Evolutionary conservation across 2,113 vertebrate species (phyloP).

Genomic region (Mesocricetus auratus): DNA sequence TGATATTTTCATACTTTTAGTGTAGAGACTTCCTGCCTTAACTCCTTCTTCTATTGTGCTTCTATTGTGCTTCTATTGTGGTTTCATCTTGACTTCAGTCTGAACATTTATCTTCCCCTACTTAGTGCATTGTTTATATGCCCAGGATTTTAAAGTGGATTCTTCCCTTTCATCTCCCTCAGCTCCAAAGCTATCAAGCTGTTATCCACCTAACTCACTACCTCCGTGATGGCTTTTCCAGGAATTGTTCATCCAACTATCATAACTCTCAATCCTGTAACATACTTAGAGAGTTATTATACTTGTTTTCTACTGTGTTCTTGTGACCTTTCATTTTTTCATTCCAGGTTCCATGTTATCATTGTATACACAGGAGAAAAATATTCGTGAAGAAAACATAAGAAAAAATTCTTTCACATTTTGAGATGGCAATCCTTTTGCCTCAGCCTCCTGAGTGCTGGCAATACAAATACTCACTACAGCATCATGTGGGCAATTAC

Average conservation of each 20-base stretch:
- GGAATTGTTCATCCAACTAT: neutral
- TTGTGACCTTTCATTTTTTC: neutral
- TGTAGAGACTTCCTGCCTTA: neutral
- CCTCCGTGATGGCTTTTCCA: neutral
- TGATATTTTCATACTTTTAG: neutral
- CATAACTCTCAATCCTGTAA: no score
- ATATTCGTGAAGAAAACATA: no score
- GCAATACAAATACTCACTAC: neutral
- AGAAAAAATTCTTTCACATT: neutral
- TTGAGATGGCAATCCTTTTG: neutral
- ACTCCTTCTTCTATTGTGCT: neutral
- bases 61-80: neutral
- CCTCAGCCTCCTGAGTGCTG: neutral
- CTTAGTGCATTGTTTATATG: neutral
- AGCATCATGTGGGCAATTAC: neutral
- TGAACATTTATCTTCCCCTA: neutral
- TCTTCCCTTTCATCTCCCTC: neutral
- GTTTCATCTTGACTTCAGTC: neutral
- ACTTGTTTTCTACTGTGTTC: neutral
- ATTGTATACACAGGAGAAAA: neutral
- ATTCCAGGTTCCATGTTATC: neutral
- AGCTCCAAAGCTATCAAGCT: neutral
- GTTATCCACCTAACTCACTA: no score
- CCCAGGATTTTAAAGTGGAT: neutral
- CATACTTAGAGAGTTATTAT: neutral